Conservation (phyloP, 2,797 vertebrate species). For the Carapus acus region DNA sequence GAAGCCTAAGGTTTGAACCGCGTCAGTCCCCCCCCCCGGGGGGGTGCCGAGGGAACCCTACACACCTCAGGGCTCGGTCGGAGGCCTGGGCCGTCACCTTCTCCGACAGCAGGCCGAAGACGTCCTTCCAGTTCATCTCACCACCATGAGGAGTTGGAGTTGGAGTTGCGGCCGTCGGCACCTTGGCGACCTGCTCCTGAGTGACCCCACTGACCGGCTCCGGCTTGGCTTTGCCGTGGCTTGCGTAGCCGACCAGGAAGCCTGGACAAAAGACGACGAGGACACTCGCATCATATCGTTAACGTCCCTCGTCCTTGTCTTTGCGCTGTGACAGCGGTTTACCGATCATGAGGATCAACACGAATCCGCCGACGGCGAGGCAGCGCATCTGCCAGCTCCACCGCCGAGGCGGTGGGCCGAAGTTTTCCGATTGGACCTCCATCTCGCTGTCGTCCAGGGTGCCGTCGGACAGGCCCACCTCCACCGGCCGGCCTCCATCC, state of each 20-base stretch:
- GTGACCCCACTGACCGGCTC: neutral
- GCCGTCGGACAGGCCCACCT: conserved; percentile 83
- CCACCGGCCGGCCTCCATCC: conserved; percentile 70
- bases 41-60: neutral
- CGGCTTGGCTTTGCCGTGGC: conserved; percentile 55
- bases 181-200: fast-evolving
- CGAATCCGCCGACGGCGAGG: conserved; percentile 46
- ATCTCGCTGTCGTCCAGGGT: conserved; percentile 69
- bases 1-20: too few relatives aligned
- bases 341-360: conserved; percentile 78
- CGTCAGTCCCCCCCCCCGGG: too few relatives aligned
- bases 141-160: neutral
- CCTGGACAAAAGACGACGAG: conserved; percentile 61
- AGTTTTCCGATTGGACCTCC: conserved; percentile 44
- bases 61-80: conserved; percentile 40
- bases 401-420: conserved; percentile 39
- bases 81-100: conserved; percentile 49
- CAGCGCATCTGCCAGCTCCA: conserved; percentile 47
- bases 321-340: conserved; percentile 14
- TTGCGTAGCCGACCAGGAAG: conserved; percentile 77
- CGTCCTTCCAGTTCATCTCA: conserved; percentile 66
- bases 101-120: conserved; percentile 58
- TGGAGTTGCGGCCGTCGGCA: too few relatives aligned
- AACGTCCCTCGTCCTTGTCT: too few relatives aligned
- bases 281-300: too few relatives aligned